phyloP scores from a whole-genome alignment of 2,113 vertebrate species.

The Takifugu bimaculatus region DNA sequence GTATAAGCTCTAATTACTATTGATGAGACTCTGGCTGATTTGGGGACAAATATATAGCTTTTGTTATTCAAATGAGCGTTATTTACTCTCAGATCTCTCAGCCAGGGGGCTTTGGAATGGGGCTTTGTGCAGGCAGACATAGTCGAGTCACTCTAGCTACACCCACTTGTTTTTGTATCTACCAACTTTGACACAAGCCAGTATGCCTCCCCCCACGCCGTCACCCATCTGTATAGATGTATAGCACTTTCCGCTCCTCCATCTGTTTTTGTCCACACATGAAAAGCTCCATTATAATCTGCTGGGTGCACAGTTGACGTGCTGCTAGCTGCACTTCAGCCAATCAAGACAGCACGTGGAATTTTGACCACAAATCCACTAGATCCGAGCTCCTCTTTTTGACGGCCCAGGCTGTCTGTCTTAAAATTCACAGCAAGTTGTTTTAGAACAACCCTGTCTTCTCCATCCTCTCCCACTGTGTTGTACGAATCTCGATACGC shows the following conservation, averaged over 20 bases:
- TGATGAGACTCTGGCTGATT: slow-evolving; percentile 72
- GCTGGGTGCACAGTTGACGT: slow-evolving; percentile 64
- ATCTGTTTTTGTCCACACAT: slow-evolving; percentile 74
- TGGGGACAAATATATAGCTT: slow-evolving; percentile 77
- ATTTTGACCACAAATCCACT: slow-evolving; percentile 51
- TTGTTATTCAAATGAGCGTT: slow-evolving; percentile 78
- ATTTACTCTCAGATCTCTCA: slow-evolving; percentile 74
- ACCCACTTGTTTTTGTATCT: slow-evolving; percentile 74
- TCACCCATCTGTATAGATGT: slow-evolving; percentile 69
- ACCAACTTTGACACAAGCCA: slow-evolving; percentile 54
- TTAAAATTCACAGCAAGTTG: slow-evolving; percentile 74
- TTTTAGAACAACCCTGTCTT: slow-evolving; percentile 79
- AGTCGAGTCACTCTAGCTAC: slow-evolving; percentile 46
- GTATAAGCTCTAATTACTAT: slow-evolving; percentile 78
- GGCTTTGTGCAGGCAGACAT: slow-evolving; percentile 65
- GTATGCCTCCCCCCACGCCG: slow-evolving; percentile 46
- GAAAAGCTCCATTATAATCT: slow-evolving; percentile 75
- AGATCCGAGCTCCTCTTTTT: slow-evolving; percentile 44
- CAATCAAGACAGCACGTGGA: slow-evolving; percentile 42
- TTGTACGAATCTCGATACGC: slow-evolving; percentile 72
- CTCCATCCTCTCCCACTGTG: slow-evolving; percentile 48
- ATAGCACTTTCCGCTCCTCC: slow-evolving; percentile 73
- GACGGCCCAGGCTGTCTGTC: slow-evolving; percentile 55
- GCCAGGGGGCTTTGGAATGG: slow-evolving; percentile 64
- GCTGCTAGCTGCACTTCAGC: slow-evolving; percentile 45